Evolutionary conservation across 2,888 invertebrate genomes (phyloP).

Genomic region (Abscondita cerata): DNA sequence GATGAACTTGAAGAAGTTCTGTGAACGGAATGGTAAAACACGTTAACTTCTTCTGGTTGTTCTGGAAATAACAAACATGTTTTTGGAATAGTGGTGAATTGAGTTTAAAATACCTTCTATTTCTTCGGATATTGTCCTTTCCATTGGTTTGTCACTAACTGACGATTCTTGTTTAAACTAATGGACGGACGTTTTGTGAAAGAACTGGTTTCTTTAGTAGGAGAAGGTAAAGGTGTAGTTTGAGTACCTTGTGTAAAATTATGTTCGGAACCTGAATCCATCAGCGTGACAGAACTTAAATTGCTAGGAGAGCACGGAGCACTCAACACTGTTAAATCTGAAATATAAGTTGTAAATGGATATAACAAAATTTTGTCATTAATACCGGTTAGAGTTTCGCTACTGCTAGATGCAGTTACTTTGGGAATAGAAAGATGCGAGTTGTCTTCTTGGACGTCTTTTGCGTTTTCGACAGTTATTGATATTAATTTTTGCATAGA

Average conservation of each 20-base stretch:
- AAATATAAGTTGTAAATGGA: constrained; percentile 16
- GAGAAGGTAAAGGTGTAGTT: constrained; percentile 26
- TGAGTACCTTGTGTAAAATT: constrained; percentile 38
- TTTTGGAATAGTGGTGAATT: background rate
- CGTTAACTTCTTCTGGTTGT: constrained; percentile 43
- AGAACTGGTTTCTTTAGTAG: constrained; percentile 34
- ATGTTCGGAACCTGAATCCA: constrained; percentile 66
- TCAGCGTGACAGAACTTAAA: constrained; percentile 74
- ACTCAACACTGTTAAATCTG: constrained; percentile 61
- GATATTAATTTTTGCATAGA: constrained; percentile 57
- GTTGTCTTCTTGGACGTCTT: constrained; percentile 62
- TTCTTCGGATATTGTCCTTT: constrained; percentile 45
- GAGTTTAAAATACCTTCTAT: constrained; percentile 40
- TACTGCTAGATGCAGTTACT: constrained; percentile 76
- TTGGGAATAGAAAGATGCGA: constrained; percentile 75
- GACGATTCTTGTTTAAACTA: constrained; percentile 4
- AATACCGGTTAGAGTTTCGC: constrained; percentile 77
- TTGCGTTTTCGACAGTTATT: constrained; percentile 57
- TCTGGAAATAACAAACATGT: constrained; percentile 35
- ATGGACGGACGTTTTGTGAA: background rate
- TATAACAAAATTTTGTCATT: background rate
- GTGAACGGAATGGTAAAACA: constrained; percentile 47
- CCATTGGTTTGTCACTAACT: constrained; percentile 35
- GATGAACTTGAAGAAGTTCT: constrained; percentile 53
- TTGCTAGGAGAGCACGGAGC: constrained; percentile 77